Conservation (phyloP, 2,888 invertebrate genomes). For the Oscheius myriophilus region DNA sequence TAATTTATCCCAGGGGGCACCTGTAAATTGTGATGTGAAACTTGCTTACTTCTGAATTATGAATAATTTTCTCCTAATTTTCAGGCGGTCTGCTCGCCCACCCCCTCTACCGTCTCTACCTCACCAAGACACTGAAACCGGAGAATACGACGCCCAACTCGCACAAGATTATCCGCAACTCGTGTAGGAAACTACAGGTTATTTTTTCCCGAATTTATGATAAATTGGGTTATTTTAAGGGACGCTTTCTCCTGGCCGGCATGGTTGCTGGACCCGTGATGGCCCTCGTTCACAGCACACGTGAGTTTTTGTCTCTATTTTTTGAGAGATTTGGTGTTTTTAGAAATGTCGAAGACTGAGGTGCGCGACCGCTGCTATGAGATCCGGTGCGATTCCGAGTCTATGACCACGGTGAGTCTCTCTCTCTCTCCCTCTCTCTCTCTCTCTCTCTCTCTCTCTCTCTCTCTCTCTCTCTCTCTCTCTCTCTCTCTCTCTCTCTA, state of each 20-base stretch:
- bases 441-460: not conserved
- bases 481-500: too few relatives aligned
- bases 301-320: conserved; percentile 8
- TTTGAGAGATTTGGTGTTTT: not conserved
- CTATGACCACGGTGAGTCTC: conserved; percentile 44
- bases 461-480: too few relatives aligned
- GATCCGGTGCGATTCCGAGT: conserved; percentile 53
- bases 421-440: conserved; percentile 3
- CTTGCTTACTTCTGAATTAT: too few relatives aligned
- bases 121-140: conserved; percentile 50
- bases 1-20: too few relatives aligned
- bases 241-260: conserved; percentile 60
- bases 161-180: conserved; percentile 60
- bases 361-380: conserved; percentile 59
- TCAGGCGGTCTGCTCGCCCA: conserved; percentile 63
- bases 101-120: conserved; percentile 63
- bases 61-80: conserved; percentile 14
- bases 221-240: conserved; percentile 39
- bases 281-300: conserved; percentile 38
- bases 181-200: conserved; percentile 63
- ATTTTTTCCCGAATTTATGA: too few relatives aligned
- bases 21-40: too few relatives aligned
- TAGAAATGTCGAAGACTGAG: conserved; percentile 38
- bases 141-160: conserved; percentile 65
- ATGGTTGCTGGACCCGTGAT: conserved; percentile 56